Evolutionary conservation across 37 sponge, comb jelly and placozoan species (phyloP).

Genomic region (Crambe crambe): DNA sequence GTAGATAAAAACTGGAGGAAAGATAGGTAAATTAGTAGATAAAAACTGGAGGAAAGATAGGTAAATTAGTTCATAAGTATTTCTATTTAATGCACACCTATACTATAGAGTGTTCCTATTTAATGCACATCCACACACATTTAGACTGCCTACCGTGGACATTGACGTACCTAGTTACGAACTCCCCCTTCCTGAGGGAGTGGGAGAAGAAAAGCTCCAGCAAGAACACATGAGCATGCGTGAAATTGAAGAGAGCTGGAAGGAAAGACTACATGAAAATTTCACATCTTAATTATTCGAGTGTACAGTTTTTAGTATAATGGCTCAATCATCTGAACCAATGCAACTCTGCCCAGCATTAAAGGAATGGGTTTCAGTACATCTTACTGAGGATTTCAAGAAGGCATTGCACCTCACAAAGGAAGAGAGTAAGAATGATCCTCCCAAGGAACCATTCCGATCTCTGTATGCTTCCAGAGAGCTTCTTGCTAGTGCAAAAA

Average conservation of each 20-base stretch:
- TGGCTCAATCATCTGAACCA: not conserved
- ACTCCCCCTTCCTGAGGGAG: slow-evolving; percentile 76
- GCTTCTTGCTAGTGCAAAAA: slow-evolving; percentile 18
- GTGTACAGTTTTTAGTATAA: not conserved
- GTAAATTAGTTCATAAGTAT: too few species aligned
- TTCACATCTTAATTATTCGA: not conserved
- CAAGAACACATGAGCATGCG: slow-evolving; percentile 44
- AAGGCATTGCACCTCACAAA: slow-evolving; percentile 15
- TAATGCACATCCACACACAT: slow-evolving; percentile 2
- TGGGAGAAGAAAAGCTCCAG: slow-evolving; percentile 58
- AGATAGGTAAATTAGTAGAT: slow-evolving; percentile 45
- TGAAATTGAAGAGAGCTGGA: slow-evolving; percentile 68
- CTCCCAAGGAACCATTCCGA: slow-evolving; percentile 65
- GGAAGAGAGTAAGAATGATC: slow-evolving; percentile 41
- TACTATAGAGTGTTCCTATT: not conserved
- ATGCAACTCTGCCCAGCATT: not conserved
- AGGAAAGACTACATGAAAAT: slow-evolving; percentile 52
- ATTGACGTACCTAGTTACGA: slow-evolving; percentile 66
- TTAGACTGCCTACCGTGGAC: slow-evolving; percentile 36
- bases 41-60: not conserved
- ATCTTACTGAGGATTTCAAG: slow-evolving; percentile 30
- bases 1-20: slow-evolving; percentile 65
- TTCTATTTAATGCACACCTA: slow-evolving; percentile 5
- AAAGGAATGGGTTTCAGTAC: slow-evolving; percentile 33
- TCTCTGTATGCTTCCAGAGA: slow-evolving; percentile 66